Conservation (phyloP, 2,797 vertebrate genomes). For the Spatula versicolor region DNA sequence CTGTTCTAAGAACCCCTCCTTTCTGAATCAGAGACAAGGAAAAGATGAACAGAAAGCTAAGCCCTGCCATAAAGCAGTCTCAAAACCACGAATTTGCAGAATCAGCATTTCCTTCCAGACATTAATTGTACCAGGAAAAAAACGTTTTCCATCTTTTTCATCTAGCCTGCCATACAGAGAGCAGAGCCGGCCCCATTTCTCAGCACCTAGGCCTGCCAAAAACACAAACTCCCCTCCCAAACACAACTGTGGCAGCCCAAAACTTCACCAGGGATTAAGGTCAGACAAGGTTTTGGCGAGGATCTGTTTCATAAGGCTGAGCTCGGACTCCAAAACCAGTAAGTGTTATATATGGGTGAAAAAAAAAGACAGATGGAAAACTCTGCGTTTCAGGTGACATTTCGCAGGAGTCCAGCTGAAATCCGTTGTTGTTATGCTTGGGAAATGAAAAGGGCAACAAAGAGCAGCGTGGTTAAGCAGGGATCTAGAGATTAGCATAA, state of each 20-base stretch:
- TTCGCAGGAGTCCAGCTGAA: background rate
- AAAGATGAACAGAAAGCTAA: background rate
- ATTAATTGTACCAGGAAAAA: background rate
- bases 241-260: fast-evolving
- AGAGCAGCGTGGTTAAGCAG: background rate
- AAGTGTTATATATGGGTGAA: fast-evolving
- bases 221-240: background rate
- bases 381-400: background rate
- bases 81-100: background rate
- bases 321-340: background rate
- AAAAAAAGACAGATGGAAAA: background rate
- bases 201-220: background rate
- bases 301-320: background rate
- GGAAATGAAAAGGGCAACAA: constrained; percentile 23
- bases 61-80: too few species aligned
- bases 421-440: background rate
- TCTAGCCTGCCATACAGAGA: background rate
- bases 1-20: background rate
- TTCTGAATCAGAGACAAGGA: background rate
- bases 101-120: background rate
- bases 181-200: background rate
- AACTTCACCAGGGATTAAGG: fast-evolving
- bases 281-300: background rate
- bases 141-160: background rate
- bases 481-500: background rate